phyloP scores from a whole-genome alignment of 2,888 invertebrate species.

The Campoplex nolae region DNA sequence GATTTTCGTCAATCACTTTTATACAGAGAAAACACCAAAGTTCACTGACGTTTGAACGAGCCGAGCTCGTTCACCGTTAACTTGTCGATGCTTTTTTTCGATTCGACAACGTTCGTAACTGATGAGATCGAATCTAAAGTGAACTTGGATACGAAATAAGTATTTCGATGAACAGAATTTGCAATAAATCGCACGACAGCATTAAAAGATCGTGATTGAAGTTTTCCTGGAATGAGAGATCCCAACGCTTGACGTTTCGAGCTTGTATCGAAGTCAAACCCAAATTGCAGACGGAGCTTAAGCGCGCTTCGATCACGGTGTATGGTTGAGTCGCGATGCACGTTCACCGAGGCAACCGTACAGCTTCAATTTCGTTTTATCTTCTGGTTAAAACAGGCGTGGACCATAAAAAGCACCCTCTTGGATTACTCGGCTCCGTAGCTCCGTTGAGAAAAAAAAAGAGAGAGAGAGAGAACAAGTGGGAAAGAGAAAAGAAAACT shows the following conservation, averaged over 20 bases:
- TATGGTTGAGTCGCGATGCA: not conserved
- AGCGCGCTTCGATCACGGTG: not conserved
- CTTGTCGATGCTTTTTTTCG: not conserved
- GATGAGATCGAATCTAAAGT: not conserved
- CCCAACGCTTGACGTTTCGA: not conserved
- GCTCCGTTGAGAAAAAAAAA: slow-evolving; percentile 6
- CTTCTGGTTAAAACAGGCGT: not conserved
- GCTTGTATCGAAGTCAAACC: not conserved
- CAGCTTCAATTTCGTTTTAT: slow-evolving; percentile 31
- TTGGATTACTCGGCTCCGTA: not conserved
- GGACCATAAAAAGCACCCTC: slow-evolving; percentile 16
- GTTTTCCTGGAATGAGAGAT: not conserved
- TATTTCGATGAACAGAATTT: not conserved
- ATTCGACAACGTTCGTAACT: not conserved
- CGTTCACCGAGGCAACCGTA: not conserved
- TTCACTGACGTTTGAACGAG: not conserved
- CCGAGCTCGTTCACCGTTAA: not conserved
- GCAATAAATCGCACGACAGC: not conserved
- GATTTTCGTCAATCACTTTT: not conserved
- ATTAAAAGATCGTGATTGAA: not conserved
- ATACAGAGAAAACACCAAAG: not conserved
- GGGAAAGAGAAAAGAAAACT: not conserved
- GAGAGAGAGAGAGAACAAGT: too few species aligned
- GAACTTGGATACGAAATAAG: not conserved
- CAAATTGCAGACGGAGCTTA: slow-evolving; percentile 1